A percentile compares a stretch with the other conserved stretches of the same genome.
Conservation (phyloP, 2,113 vertebrate genomes). For the Pteruthius melanotis region DNA sequence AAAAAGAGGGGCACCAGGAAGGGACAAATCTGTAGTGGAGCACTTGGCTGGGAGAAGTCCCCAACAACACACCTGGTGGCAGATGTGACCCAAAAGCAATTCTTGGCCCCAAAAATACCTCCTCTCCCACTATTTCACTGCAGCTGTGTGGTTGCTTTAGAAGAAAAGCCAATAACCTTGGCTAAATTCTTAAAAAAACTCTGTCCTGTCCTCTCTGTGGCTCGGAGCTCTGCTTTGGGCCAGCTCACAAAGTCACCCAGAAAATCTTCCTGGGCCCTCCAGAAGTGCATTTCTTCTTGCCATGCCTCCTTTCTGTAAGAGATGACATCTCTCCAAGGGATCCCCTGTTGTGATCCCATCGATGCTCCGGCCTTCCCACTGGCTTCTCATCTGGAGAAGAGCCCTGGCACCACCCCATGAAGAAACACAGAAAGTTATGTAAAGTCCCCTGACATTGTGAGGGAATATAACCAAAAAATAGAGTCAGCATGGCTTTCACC, state of each 20-base stretch:
- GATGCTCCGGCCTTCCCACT: rapidly evolving
- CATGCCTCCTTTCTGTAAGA: background rate
- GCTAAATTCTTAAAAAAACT: background rate
- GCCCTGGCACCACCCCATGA: rapidly evolving
- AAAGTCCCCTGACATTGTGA: background rate
- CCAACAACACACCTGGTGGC: background rate
- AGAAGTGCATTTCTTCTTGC: background rate
- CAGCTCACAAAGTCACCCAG: background rate
- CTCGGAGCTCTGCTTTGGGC: background rate
- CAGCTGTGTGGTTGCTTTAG: background rate
- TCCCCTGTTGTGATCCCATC: rapidly evolving
- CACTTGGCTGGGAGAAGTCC: background rate
- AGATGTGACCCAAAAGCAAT: background rate
- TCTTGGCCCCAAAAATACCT: background rate
- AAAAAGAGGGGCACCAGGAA: background rate
- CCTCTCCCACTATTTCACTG: background rate
- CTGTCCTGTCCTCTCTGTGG: background rate
- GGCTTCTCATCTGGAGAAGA: background rate
- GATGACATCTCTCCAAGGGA: background rate
- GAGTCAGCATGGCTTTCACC: rapidly evolving
- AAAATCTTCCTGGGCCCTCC: background rate
- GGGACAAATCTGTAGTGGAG: background rate
- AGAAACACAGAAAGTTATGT: background rate
- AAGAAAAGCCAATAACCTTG: background rate
- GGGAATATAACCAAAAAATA: background rate